phyloP scores from a whole-genome alignment of 2,113 vertebrate species.

The human region DNA sequence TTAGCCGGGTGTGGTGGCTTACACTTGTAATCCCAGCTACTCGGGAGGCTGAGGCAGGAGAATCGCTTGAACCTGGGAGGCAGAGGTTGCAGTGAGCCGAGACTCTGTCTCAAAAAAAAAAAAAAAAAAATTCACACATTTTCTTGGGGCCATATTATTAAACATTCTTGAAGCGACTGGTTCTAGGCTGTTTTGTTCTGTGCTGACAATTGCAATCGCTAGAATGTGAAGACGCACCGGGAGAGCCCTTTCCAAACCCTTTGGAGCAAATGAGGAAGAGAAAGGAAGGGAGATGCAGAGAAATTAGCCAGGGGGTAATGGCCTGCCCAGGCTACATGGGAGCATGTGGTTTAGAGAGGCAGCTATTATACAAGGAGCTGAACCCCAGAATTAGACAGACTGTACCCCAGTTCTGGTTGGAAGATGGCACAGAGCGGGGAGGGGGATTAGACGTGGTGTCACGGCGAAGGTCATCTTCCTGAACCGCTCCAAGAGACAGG shows the following conservation, averaged over 20 bases:
- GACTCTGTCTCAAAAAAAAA: too few species aligned
- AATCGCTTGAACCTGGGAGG: too few species aligned
- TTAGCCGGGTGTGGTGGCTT: rapidly evolving
- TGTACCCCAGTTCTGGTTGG: background rate
- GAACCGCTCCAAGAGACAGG: background rate
- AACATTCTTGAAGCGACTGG: background rate
- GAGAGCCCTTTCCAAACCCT: too few species aligned
- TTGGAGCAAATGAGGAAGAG: too few species aligned
- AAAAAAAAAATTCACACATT: background rate
- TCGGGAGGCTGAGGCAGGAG: too few species aligned
- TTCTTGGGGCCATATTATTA: rapidly evolving
- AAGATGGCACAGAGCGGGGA: background rate
- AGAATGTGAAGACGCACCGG: background rate
- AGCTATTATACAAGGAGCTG: background rate
- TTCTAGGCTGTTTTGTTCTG: too few species aligned
- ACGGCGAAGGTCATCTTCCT: background rate
- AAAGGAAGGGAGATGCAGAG: rapidly evolving
- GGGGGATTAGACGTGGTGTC: background rate
- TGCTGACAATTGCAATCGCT: too few species aligned
- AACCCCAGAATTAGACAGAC: background rate
- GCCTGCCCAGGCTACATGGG: background rate
- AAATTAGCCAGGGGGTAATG: background rate
- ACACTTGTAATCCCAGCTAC: too few species aligned
- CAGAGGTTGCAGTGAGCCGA: too few species aligned
- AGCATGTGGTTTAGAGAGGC: too few species aligned